Evolutionary conservation across 1,140 invertebrate genomes (phyloP), one percentile per base, ranked within the genome.

Genomic region (Apis florea): DNA sequence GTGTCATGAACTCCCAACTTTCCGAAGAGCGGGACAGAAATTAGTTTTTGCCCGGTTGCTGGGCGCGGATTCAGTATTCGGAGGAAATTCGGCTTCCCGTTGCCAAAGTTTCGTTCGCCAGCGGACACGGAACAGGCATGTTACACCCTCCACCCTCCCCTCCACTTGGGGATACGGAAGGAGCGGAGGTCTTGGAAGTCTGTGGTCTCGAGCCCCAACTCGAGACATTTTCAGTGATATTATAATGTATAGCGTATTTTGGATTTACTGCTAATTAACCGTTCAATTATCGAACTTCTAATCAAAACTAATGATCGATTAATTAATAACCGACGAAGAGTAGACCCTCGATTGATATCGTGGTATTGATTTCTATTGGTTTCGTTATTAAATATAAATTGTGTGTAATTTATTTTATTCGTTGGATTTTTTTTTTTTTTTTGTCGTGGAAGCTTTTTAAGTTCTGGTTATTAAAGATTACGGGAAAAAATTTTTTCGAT

Each of bases 71-170:
- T 63, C 47, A 11, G 24, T 12, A 24, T 24, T 49, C 10, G 26
- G 5, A 24, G 54, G 70, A 59, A 47, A 73, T 47, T 59, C 70
- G 19, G 54, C 31, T 59, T 40, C 31, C 11, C 54, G 70, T 73
- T 64, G 73, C 73, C 73, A 75, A 64, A 75, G 26, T 75, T 64
- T 9, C 53, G 59, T 64, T 61, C 73, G n/a, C 59, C 47, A 10
- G 2, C 24, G 59, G 59, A 75, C 59, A 26, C 58, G 24, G 54
- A 54, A 26, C 72, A 15, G 72, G 15, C 72, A 21, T 15, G 59
- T 74, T 74, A 63, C 59, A 74, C 10, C 11, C 59, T n/a, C n/a
- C n/a, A n/a, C n/a, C 31, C 31, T 40, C 5, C 31, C 31, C 31
- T n/a, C 17, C 54, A n/a, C 69, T 71, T 56, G 12, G 12, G 31